These are phyloP conservation scores for Hippopotamus amphibius DNA, from an alignment of 2,113 vertebrate genomes.

Conservation along the genomic window DNA sequence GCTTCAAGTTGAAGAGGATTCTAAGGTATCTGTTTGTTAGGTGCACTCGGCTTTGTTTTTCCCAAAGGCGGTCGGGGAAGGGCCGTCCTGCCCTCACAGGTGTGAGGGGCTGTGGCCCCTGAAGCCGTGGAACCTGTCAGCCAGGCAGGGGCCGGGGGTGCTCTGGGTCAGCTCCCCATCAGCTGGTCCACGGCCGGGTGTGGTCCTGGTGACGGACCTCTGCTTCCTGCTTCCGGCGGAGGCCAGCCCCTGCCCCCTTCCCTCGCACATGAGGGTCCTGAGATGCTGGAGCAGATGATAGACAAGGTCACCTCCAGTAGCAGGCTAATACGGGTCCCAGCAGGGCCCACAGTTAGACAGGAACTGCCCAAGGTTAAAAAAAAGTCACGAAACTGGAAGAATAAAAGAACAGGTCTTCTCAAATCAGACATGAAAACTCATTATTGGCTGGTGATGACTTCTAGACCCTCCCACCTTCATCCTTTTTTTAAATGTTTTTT, in stretches of 20 bases:
- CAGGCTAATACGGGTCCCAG: too few species aligned
- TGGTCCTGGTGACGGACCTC: not conserved
- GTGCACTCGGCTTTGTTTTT: constrained; percentile 52
- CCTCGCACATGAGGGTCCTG: fast-evolving
- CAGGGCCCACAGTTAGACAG: fast-evolving
- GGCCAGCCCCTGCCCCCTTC: not conserved
- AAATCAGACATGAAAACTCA: not conserved
- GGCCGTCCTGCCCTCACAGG: not conserved
- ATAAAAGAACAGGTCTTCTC: not conserved
- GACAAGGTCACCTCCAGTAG: not conserved
- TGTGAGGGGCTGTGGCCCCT: not conserved
- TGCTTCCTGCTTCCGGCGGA: not conserved
- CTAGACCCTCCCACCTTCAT: not conserved
- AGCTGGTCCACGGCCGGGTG: not conserved
- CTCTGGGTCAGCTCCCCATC: not conserved
- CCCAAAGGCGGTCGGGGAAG: not conserved
- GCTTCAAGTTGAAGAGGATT: not conserved
- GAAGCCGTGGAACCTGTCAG: not conserved
- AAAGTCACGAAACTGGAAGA: fast-evolving
- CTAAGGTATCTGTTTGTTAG: constrained; percentile 56
- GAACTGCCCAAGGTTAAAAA: fast-evolving
- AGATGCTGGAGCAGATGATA: not conserved
- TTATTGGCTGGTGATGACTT: not conserved
- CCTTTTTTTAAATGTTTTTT: not conserved
- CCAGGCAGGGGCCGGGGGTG: not conserved